These are phyloP conservation scores for Zosterops hypoxanthus DNA, from an alignment of 2,113 vertebrate species.

Conservation along the genomic window DNA sequence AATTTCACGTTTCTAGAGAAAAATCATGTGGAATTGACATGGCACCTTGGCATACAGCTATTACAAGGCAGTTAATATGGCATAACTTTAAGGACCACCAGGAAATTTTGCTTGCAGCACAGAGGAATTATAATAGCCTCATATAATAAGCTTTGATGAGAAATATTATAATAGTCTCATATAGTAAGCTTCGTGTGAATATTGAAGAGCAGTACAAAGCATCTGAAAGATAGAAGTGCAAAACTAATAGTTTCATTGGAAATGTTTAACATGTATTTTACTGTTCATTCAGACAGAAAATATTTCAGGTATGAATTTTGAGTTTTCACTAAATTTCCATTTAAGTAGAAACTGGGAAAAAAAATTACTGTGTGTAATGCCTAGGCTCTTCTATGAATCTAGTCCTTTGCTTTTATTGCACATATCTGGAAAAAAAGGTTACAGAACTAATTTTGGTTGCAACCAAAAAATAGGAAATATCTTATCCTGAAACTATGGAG, in stretches of 20 bases:
- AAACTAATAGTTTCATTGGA: background rate
- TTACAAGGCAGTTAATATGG: background rate
- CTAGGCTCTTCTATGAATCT: background rate
- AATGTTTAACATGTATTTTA: background rate
- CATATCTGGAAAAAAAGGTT: background rate
- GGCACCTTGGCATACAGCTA: background rate
- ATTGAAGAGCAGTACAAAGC: background rate
- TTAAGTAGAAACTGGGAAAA: background rate
- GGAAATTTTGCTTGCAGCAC: slow-evolving; percentile 31
- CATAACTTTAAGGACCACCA: slow-evolving; percentile 33
- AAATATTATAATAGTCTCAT: background rate
- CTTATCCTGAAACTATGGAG: background rate
- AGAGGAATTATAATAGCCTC: background rate
- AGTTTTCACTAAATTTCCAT: background rate
- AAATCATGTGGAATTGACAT: background rate
- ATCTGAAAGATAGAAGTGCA: background rate
- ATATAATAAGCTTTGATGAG: background rate
- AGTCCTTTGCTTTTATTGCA: background rate
- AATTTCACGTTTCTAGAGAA: background rate
- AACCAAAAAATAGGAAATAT: background rate
- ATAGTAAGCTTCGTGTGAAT: background rate
- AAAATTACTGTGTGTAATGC: background rate
- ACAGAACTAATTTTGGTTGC: background rate
- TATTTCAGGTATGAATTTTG: background rate
- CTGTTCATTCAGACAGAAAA: background rate